phyloP scores from a whole-genome alignment of 2,888 invertebrate species.

The Cataglyphis altisquamis region DNA sequence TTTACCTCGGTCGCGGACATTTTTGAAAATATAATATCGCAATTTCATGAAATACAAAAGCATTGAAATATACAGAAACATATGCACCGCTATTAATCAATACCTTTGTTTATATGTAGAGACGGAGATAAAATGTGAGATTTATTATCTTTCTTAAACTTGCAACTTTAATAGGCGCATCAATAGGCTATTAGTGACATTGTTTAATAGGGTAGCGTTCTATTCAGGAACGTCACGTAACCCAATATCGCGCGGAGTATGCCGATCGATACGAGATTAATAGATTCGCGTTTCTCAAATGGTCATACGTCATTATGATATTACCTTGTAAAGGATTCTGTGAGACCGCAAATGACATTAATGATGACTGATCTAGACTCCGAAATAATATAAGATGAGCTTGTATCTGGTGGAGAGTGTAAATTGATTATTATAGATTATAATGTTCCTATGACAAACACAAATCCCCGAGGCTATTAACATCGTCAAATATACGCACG shows the following conservation, averaged over 20 bases:
- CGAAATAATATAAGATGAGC: constrained; percentile 31
- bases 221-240: constrained; percentile 48
- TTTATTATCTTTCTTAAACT: background rate
- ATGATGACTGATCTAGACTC: constrained; percentile 36
- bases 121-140: background rate
- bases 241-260: constrained; percentile 51
- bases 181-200: constrained; percentile 25
- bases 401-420: constrained; percentile 2
- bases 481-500: constrained; percentile 30
- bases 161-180: background rate
- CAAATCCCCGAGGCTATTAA: constrained; percentile 27
- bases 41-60: constrained; percentile 24
- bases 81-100: background rate
- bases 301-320: constrained; percentile 52
- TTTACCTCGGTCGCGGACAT: background rate
- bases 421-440: constrained; percentile 14
- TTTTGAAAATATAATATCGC: constrained; percentile 20
- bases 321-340: constrained; percentile 63
- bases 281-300: constrained; percentile 70
- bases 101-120: background rate
- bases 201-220: constrained; percentile 52
- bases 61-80: background rate
- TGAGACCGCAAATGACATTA: constrained; percentile 57
- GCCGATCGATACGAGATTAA: constrained; percentile 70
- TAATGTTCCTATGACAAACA: background rate